Percentiles rank a stretch among this genome's conserved stretches.
phyloP scores from a whole-genome alignment of 2,888 invertebrate genomes.

The Hydriomena furcata region DNA sequence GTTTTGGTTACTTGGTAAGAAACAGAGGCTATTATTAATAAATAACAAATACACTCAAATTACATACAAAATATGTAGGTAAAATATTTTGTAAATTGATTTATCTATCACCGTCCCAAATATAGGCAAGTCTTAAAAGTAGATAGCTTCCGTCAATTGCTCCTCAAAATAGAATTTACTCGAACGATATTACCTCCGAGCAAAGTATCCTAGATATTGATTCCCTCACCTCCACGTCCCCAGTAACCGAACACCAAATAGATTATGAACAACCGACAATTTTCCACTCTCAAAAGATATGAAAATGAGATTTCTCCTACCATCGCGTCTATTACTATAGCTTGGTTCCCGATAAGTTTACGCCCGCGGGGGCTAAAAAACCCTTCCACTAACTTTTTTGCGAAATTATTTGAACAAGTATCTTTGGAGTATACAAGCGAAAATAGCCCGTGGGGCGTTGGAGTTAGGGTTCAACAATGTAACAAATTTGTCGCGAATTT shows the following conservation, averaged over 20 bases:
- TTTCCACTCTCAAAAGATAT: constrained; percentile 31
- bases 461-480: constrained; percentile 40
- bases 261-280: constrained; percentile 27
- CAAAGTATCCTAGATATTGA: constrained; percentile 13
- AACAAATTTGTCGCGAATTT: constrained; percentile 41
- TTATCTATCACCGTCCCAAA: no score
- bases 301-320: constrained; percentile 35
- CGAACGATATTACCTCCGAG: background rate
- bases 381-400: constrained; percentile 73
- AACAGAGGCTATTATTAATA: no score
- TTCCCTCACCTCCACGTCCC: constrained; percentile 1
- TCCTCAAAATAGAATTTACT: background rate
- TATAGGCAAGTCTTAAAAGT: no score
- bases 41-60: no score
- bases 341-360: constrained; percentile 62
- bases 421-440: constrained; percentile 43
- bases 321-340: constrained; percentile 37
- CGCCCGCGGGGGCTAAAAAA: constrained; percentile 62
- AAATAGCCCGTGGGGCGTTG: constrained; percentile 48
- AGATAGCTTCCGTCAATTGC: no score
- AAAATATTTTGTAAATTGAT: no score
- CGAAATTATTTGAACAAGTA: constrained; percentile 75
- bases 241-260: constrained; percentile 8
- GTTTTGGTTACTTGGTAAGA: no score
- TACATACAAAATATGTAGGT: no score